These are phyloP conservation scores for Eulemur rufifrons DNA, from an alignment of 2,113 vertebrate species.

Conservation along the genomic window DNA sequence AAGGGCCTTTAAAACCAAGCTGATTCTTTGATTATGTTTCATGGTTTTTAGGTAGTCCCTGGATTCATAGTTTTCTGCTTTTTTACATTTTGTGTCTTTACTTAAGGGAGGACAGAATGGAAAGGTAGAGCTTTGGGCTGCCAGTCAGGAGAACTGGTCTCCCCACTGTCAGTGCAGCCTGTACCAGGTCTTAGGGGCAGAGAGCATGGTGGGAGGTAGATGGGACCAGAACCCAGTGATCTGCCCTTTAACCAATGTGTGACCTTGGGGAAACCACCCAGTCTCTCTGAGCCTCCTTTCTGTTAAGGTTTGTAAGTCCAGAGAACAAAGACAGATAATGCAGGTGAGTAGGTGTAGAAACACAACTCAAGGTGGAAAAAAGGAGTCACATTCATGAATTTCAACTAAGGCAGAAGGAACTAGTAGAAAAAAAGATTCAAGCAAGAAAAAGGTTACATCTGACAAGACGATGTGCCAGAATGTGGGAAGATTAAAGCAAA, in stretches of 20 bases:
- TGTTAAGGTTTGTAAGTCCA: not conserved
- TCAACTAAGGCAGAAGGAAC: not conserved
- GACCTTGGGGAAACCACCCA: not conserved
- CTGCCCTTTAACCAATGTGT: not conserved
- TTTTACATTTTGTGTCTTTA: not conserved
- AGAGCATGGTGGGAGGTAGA: not conserved
- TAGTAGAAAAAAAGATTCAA: not conserved
- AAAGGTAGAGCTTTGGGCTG: not conserved
- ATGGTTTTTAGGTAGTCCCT: not conserved
- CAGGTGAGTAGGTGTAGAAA: not conserved
- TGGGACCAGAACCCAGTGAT: not conserved
- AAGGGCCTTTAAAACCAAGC: not conserved
- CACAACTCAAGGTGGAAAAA: not conserved
- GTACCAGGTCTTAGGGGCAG: not conserved
- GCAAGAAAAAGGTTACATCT: not conserved
- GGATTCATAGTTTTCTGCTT: not conserved
- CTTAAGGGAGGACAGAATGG: not conserved
- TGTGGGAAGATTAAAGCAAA: not conserved
- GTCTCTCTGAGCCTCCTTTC: not conserved
- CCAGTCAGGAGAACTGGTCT: not conserved
- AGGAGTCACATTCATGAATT: not conserved
- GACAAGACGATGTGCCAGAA: not conserved
- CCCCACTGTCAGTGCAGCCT: not conserved
- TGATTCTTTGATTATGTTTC: not conserved
- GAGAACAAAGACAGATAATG: not conserved